A percentile compares a stretch with the other conserved stretches of the same genome.
phyloP scores from a whole-genome alignment of 92 coral and sea anemone species.

The Bergia sp. region DNA sequence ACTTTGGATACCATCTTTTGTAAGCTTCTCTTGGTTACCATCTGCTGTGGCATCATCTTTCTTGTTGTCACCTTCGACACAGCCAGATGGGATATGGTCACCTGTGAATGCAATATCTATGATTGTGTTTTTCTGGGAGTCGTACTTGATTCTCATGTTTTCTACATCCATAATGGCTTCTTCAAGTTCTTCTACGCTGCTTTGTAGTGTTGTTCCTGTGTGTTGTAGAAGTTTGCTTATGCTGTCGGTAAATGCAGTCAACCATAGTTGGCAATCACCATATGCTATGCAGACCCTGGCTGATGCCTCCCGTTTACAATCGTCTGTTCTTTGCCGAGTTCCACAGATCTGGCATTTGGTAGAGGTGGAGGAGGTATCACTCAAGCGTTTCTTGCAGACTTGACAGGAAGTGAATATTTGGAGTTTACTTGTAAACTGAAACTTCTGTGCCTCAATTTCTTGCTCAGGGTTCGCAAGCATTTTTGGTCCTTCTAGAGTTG shows the following conservation, averaged over 20 bases:
- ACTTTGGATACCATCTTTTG: background rate
- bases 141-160: too few relatives aligned
- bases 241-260: slow-evolving; percentile 34
- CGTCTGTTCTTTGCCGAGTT: slow-evolving; percentile 23
- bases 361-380: slow-evolving; percentile 14
- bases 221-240: slow-evolving; percentile 20
- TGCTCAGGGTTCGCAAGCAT: slow-evolving; percentile 36
- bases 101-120: slow-evolving; percentile 24
- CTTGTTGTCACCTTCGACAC: slow-evolving; percentile 9
- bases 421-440: slow-evolving; percentile 42
- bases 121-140: too few relatives aligned
- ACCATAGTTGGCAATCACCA: slow-evolving; percentile 23
- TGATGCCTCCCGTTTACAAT: slow-evolving; percentile 18
- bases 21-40: background rate
- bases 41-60: slow-evolving; percentile 21
- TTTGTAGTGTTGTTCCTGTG: slow-evolving; percentile 21
- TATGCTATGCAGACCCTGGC: slow-evolving; percentile 15
- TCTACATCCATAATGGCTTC: too few relatives aligned
- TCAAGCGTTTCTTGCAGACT: slow-evolving; percentile 39
- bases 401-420: slow-evolving; percentile 26
- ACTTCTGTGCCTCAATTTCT: slow-evolving; percentile 44
- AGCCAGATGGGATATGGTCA: background rate
- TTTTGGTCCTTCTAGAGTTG: slow-evolving; percentile 28
- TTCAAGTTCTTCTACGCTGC: too few relatives aligned
- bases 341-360: slow-evolving; percentile 38